phyloP scores from a whole-genome alignment of 2,888 invertebrate genomes.

The Cephalotes varians region DNA sequence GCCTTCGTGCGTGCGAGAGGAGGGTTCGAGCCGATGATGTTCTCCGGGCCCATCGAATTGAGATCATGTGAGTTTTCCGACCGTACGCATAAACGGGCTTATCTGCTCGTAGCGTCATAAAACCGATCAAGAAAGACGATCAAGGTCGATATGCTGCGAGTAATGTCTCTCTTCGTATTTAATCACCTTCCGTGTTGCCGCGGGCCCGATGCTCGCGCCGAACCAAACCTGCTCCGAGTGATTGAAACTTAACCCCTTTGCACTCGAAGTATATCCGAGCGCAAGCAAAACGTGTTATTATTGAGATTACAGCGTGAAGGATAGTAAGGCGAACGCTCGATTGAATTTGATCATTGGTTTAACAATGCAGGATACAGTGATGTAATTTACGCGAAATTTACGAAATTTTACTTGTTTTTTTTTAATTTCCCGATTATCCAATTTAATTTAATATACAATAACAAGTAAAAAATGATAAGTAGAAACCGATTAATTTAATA shows the following conservation, averaged over 20 bases:
- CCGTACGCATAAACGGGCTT: conserved; percentile 30
- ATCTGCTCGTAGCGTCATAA: conserved; percentile 58
- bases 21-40: conserved; percentile 57
- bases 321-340: conserved; percentile 14
- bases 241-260: conserved; percentile 31
- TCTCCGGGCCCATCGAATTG: conserved; percentile 68
- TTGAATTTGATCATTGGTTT: conserved; percentile 15
- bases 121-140: conserved; percentile 65
- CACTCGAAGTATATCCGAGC: neutral
- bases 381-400: neutral
- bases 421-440: neutral
- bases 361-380: neutral
- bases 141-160: conserved; percentile 58
- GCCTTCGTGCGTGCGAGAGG: conserved; percentile 71
- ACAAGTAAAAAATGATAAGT: no score
- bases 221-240: conserved; percentile 28
- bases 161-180: conserved; percentile 65
- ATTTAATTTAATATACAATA: neutral
- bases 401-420: neutral
- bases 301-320: conserved; percentile 16
- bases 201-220: conserved; percentile 14
- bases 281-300: conserved; percentile 27
- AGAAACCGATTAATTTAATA: no score
- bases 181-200: conserved; percentile 66
- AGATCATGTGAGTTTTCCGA: conserved; percentile 63